These are phyloP conservation scores for Lysandra coridon DNA, from an alignment of 2,888 invertebrate genomes.

Conservation along the genomic window DNA sequence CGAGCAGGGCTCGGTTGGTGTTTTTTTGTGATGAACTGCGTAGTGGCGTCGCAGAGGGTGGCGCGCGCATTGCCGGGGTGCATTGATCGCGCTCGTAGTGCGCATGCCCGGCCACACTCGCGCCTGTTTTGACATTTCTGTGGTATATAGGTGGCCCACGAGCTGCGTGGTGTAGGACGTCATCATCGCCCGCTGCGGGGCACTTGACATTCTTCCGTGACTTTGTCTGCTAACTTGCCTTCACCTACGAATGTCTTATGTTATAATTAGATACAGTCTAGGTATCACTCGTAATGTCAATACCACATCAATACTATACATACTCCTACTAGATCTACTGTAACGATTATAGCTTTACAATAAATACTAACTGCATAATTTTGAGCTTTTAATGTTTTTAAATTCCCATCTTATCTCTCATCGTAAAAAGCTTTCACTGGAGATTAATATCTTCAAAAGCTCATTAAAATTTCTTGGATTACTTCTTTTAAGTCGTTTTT, in stretches of 20 bases:
- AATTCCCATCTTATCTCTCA: background rate
- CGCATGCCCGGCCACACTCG: conserved; percentile 66
- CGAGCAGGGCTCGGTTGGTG: conserved; percentile 57
- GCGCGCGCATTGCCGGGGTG: conserved; percentile 73
- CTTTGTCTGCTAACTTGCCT: conserved; percentile 33
- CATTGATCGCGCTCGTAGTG: conserved; percentile 73
- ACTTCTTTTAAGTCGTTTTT: background rate
- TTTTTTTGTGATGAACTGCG: conserved; percentile 73
- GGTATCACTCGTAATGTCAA: background rate
- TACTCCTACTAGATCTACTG: background rate
- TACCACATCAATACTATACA: background rate
- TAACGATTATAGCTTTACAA: background rate
- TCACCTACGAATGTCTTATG: conserved; percentile 28
- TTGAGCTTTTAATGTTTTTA: background rate
- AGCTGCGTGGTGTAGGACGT: conserved; percentile 40
- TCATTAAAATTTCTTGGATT: background rate
- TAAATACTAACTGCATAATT: background rate
- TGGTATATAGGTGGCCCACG: conserved; percentile 38
- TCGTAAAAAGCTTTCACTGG: background rate
- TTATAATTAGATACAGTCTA: background rate
- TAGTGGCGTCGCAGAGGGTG: conserved; percentile 60
- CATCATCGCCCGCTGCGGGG: conserved; percentile 39
- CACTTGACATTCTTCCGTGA: conserved; percentile 44
- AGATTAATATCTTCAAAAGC: background rate
- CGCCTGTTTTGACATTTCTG: conserved; percentile 66